Conservation (phyloP, 2,797 vertebrate genomes). For the Rhyacichthys aspro region DNA sequence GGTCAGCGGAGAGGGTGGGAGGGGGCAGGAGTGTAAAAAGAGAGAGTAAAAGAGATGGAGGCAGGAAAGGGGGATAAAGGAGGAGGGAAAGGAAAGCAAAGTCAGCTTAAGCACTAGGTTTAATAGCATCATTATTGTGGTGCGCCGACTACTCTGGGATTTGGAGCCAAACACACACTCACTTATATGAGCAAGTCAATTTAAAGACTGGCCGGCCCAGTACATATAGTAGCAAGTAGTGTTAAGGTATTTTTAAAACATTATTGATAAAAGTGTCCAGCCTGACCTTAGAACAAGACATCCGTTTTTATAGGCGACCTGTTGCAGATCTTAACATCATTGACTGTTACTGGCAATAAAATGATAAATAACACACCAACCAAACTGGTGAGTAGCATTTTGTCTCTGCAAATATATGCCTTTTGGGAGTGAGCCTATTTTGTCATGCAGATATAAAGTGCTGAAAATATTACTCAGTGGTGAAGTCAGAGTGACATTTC, state of each 20-base stretch:
- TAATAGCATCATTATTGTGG: slow-evolving; percentile 89
- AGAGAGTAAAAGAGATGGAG: slow-evolving; percentile 46
- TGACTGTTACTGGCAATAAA: not conserved
- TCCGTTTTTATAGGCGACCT: slow-evolving; percentile 9
- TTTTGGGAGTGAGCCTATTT: not conserved
- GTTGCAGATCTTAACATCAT: not conserved
- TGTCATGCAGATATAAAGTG: not conserved
- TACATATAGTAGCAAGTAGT: slow-evolving; percentile 8
- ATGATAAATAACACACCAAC: not conserved
- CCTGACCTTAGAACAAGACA: slow-evolving; percentile 1
- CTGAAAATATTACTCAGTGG: slow-evolving; percentile 7
- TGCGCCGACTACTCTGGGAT: slow-evolving; percentile 66
- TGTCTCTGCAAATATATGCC: not conserved
- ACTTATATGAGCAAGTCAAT: slow-evolving; percentile 36
- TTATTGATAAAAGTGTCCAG: slow-evolving; percentile 4
- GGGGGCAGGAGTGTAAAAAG: slow-evolving; percentile 34
- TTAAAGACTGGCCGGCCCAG: slow-evolving; percentile 10
- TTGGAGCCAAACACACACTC: slow-evolving; percentile 49
- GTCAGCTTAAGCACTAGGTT: slow-evolving; percentile 86
- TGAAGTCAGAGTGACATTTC: slow-evolving; percentile 20
- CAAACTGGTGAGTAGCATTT: not conserved
- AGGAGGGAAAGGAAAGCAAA: slow-evolving; percentile 73
- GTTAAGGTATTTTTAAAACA: slow-evolving; percentile 7
- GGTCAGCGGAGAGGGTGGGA: slow-evolving; percentile 35
- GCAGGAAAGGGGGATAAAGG: slow-evolving; percentile 21